These are phyloP conservation scores for Serinus canaria DNA, from an alignment of 2,113 vertebrate genomes.

Conservation along the genomic window DNA sequence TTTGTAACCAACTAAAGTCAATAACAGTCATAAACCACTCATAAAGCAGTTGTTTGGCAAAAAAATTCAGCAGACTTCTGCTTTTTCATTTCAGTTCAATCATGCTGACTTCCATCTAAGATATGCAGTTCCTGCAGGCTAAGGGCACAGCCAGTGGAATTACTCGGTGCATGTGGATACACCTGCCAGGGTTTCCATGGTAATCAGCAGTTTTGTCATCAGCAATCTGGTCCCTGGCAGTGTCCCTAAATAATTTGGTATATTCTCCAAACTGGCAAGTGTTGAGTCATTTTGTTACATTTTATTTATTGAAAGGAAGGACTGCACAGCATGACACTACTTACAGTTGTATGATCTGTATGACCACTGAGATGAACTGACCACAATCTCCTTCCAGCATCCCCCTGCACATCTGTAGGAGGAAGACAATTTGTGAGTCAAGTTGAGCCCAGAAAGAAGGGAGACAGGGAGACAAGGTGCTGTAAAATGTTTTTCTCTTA, in stretches of 20 bases:
- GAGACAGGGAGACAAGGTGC: not conserved
- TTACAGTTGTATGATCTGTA: not conserved
- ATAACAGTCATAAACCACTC: not conserved
- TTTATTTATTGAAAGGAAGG: not conserved
- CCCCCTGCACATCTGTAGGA: accelerated
- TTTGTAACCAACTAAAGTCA: not conserved
- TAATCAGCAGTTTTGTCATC: not conserved
- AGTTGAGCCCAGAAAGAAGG: not conserved
- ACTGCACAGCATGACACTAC: not conserved
- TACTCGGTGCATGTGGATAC: not conserved
- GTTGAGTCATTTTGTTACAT: not conserved
- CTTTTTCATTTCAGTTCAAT: not conserved
- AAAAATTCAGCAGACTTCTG: not conserved
- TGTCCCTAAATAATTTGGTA: not conserved
- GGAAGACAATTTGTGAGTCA: not conserved
- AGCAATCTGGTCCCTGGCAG: not conserved
- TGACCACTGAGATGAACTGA: not conserved
- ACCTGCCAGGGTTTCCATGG: not conserved
- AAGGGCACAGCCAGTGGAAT: not conserved
- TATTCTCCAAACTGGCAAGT: not conserved
- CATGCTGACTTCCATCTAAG: not conserved
- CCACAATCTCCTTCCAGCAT: not conserved
- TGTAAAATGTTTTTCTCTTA: not conserved
- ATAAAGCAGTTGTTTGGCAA: not conserved
- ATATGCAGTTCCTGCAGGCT: not conserved